Base-by-base conservation (phyloP, 2,113 vertebrate genomes). In the Tetrax tetrax region DNA sequence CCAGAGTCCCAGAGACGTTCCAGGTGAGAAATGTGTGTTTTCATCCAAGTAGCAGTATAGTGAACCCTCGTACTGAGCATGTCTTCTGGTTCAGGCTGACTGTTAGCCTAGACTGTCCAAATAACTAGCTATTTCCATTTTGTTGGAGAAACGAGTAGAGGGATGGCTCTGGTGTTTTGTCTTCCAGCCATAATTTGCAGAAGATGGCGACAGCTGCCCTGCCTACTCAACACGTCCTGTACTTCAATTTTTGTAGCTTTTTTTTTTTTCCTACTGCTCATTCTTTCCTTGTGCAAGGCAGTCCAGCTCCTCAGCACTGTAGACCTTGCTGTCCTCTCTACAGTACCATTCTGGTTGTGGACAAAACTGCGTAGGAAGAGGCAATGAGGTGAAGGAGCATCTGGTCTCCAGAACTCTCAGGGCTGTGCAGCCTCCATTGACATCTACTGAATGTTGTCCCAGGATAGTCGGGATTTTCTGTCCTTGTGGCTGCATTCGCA, bases 1-100 rank as follows among this genome's bases (percentile, higher is more conserved):
- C 99, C 99, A 12, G 99, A 99, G 71, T 98, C 99, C 64, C 99
- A 99, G 94, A 98, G 99, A 83, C 98, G 99, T 56, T 98, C 99
- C 86, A 99, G 99, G 99, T 99, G 80, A 81, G 68, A 48, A 33
- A 24, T 9, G 9, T 38, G 29, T 10, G 41, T 68, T 64, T 68
- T 57, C 16, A 12, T 66, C 41, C 38, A 33, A 10, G 4, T 2
- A 29, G 9, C 29, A 10, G 15, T 51, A 5, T 13, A 35, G 47
- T 43, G 29, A 93, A 31, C 31, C 37, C 25, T 63, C 16, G 17
- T 66, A 18, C 12, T 10, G 10, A 75, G 47, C 5, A 6, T 45
- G 17, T 45, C 20, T 81, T 63, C 20, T 86, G 31, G 2, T 72
- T 77, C 57, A 71, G 23, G 33, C 24, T 91, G 35, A 12, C 57